phyloP scores from a whole-genome alignment of 1,140 invertebrate species.

The Papilio machaon region DNA sequence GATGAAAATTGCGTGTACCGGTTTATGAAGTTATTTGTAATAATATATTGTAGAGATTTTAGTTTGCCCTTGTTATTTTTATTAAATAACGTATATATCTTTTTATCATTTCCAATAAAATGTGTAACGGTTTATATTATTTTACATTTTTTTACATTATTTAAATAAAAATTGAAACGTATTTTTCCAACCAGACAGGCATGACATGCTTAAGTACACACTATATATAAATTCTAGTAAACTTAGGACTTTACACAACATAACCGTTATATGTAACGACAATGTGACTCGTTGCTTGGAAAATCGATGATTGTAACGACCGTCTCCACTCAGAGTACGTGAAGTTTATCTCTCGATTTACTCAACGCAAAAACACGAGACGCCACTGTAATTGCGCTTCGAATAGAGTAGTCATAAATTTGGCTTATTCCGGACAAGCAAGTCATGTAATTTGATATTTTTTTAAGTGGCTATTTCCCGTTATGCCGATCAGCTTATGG shows the following conservation, averaged over 20 bases:
- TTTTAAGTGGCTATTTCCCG: not conserved
- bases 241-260: constrained; percentile 44
- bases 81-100: too few species aligned
- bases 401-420: constrained; percentile 29
- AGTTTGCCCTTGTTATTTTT: too few species aligned
- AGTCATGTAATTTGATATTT: not conserved
- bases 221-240: not conserved
- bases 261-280: constrained; percentile 43
- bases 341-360: constrained; percentile 50
- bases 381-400: constrained; percentile 62
- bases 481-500: too few species aligned
- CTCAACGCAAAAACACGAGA: constrained; percentile 64
- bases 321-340: constrained; percentile 39
- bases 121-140: too few species aligned
- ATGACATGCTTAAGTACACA: not conserved
- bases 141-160: too few species aligned
- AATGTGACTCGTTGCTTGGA: constrained; percentile 46
- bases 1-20: not conserved
- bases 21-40: not conserved
- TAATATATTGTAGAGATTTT: not conserved
- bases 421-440: not conserved
- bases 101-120: too few species aligned
- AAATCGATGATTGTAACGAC: constrained; percentile 52
- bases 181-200: not conserved
- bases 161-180: not conserved